Percentiles rank a stretch among this genome's conserved stretches.
These are phyloP conservation scores for Drosophila emarginata DNA, from an alignment of 2,888 invertebrate species.

Conservation along the genomic window DNA sequence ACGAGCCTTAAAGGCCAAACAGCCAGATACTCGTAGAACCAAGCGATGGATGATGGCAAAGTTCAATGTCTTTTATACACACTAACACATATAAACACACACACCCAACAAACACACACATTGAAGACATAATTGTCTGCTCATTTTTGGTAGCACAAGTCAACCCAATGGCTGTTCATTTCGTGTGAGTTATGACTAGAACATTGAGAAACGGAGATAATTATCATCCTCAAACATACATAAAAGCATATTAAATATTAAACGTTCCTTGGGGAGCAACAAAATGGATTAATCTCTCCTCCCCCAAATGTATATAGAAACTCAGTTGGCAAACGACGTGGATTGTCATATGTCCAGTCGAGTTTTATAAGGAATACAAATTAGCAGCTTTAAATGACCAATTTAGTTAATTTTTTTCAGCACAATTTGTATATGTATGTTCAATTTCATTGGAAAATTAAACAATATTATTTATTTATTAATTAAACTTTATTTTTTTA, in stretches of 20 bases:
- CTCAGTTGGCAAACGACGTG: too few species aligned
- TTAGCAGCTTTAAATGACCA: too few species aligned
- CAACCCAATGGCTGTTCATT: slow-evolving; percentile 6
- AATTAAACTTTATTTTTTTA: too few species aligned
- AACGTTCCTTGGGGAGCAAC: slow-evolving; percentile 7
- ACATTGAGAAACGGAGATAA: slow-evolving; percentile 4
- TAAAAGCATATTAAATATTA: slow-evolving; percentile 1
- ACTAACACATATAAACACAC: neutral
- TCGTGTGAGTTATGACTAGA: slow-evolving; percentile 1
- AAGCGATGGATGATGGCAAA: slow-evolving; percentile 17
- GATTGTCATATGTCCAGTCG: too few species aligned
- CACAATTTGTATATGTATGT: too few species aligned
- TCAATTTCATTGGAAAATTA: too few species aligned
- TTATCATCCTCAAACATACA: slow-evolving; percentile 3
- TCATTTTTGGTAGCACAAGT: slow-evolving; percentile 11
- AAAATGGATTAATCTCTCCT: slow-evolving; percentile 1
- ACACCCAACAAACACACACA: neutral
- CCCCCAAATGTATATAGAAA: neutral
- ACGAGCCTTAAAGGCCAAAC: slow-evolving; percentile 13
- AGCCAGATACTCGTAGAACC: neutral
- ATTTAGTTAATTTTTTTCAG: too few species aligned
- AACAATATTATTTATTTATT: too few species aligned
- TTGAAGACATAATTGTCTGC: slow-evolving; percentile 10
- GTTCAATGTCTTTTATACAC: slow-evolving; percentile 56
- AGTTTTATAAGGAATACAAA: too few species aligned